Conservation (phyloP, 2,797 vertebrate genomes). For the Eospalax fontanierii region DNA sequence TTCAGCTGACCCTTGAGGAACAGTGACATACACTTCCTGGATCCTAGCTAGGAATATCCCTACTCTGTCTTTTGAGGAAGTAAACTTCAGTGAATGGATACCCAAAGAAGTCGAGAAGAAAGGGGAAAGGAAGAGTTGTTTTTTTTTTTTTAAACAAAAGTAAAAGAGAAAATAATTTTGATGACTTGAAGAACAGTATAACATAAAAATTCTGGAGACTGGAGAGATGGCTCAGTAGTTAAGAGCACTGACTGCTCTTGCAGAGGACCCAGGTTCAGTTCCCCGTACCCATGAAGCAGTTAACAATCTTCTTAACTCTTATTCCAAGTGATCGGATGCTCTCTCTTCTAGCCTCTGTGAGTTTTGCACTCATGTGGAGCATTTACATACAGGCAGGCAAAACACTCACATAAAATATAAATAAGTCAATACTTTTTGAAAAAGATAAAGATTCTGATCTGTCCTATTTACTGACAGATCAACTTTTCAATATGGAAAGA, state of each 20-base stretch:
- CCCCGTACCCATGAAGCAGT: too few relatives aligned
- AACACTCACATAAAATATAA: too few relatives aligned
- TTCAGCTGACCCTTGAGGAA: conserved; percentile 68
- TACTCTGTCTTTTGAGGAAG: conserved; percentile 72
- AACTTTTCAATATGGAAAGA: neutral
- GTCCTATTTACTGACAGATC: neutral
- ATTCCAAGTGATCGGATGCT: too few relatives aligned
- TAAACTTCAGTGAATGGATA: conserved; percentile 63
- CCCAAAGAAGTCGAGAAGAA: conserved; percentile 49
- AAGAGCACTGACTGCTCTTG: too few relatives aligned
- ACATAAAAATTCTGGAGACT: neutral
- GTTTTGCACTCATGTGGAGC: too few relatives aligned
- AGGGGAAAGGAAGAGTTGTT: neutral
- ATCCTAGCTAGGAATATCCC: conserved; percentile 65
- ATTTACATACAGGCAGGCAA: too few relatives aligned
- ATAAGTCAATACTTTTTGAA: too few relatives aligned
- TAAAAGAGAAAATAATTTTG: conserved; percentile 15
- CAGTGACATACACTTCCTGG: conserved; percentile 77
- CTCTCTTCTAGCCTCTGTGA: too few relatives aligned
- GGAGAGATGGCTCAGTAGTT: too few relatives aligned
- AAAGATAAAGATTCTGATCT: neutral
- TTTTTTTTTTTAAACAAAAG: conserved; percentile 26
- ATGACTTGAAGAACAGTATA: neutral
- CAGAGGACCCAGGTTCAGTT: too few relatives aligned
- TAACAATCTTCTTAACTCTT: too few relatives aligned